phyloP scores from a whole-genome alignment of 2,113 vertebrate genomes.

The Gobius niger region DNA sequence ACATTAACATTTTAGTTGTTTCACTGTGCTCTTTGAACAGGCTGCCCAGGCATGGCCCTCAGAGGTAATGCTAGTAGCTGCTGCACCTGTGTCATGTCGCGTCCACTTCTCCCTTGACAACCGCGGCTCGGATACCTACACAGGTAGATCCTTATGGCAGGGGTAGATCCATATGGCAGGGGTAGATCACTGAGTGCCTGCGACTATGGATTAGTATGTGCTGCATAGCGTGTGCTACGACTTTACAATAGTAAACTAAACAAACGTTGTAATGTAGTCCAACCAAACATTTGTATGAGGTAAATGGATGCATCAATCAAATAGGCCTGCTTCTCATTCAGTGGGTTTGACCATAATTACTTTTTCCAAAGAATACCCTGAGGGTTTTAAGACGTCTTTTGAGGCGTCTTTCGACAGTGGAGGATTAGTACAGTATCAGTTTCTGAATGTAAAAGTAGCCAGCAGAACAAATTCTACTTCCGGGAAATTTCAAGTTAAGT shows the following conservation, averaged over 20 bases:
- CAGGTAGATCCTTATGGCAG: conserved; percentile 48
- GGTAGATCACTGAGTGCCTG: too few species aligned
- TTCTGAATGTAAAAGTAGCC: conserved; percentile 22
- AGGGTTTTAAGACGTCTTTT: neutral
- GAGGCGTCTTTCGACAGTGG: conserved; percentile 13
- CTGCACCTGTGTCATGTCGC: conserved; percentile 59
- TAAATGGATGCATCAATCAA: too few species aligned
- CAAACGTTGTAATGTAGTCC: neutral
- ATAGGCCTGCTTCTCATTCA: neutral
- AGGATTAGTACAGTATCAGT: conserved; percentile 64
- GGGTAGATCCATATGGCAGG: neutral
- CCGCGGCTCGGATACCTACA: conserved; percentile 55
- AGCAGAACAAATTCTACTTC: conserved; percentile 32
- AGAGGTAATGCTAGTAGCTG: conserved; percentile 36
- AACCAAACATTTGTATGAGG: neutral
- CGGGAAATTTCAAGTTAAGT: conserved; percentile 59
- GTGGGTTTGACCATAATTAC: neutral
- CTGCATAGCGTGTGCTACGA: too few species aligned
- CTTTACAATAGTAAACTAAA: too few species aligned
- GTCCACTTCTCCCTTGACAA: conserved; percentile 62
- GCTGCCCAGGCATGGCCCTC: conserved; percentile 29
- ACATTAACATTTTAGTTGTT: neutral
- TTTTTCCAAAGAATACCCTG: neutral
- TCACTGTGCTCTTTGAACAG: neutral
- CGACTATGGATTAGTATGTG: too few species aligned